phyloP scores from a whole-genome alignment of 2,113 vertebrate species.

The Solea solea region DNA sequence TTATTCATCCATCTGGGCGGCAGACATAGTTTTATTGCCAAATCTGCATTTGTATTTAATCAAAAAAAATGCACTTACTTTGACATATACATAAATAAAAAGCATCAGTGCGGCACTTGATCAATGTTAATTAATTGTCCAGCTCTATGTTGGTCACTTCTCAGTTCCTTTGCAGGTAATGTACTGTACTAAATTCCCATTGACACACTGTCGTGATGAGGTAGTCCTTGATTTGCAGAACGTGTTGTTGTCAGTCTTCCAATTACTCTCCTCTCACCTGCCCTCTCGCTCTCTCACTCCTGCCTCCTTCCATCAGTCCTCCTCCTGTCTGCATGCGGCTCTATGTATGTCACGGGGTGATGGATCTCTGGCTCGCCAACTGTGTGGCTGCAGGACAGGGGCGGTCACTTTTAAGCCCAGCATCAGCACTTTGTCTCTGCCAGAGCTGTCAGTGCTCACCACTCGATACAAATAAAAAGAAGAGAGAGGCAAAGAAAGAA shows the following conservation, averaged over 20 bases:
- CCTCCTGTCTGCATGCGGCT: constrained; percentile 21
- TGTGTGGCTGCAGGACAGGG: constrained; percentile 76
- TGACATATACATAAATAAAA: constrained; percentile 16
- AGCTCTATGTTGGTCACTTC: not conserved
- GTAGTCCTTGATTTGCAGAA: constrained; percentile 40
- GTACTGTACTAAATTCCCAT: constrained; percentile 4
- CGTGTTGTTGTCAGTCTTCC: constrained; percentile 46
- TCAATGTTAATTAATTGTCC: constrained; percentile 15
- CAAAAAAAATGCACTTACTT: not conserved
- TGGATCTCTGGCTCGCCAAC: constrained; percentile 77
- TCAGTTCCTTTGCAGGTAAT: constrained; percentile 1
- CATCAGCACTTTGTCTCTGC: constrained; percentile 82
- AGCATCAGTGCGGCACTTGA: not conserved
- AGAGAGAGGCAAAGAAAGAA: constrained; percentile 57
- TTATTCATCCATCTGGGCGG: not conserved
- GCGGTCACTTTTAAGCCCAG: constrained; percentile 80
- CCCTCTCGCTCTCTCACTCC: constrained; percentile 17
- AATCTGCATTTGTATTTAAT: constrained; percentile 14
- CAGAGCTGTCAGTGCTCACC: constrained; percentile 73
- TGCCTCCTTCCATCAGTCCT: constrained; percentile 5
- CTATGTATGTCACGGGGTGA: constrained; percentile 65
- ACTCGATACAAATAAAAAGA: constrained; percentile 60
- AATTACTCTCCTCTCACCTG: constrained; percentile 34
- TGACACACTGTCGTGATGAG: not conserved
- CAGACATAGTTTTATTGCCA: not conserved